Evolutionary conservation across 2,888 invertebrate genomes (phyloP).

Genomic region (Aporophyla nigra): DNA sequence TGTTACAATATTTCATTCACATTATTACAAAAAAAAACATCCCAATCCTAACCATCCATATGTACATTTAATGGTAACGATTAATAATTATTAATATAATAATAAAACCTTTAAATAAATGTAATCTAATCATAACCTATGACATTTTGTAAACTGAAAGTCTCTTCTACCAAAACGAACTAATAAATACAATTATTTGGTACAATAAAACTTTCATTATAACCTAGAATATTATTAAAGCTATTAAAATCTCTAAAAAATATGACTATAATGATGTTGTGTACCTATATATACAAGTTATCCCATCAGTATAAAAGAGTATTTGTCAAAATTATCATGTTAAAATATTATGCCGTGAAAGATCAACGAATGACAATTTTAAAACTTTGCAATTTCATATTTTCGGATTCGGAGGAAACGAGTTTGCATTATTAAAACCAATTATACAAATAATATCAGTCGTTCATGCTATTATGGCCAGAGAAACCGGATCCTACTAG

Average conservation of each 20-base stretch:
- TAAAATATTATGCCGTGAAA: conserved; percentile 46
- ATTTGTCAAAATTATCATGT: conserved; percentile 54
- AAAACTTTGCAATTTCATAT: conserved; percentile 57
- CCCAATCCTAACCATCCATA: conserved; percentile 78
- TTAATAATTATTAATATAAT: conserved; percentile 78
- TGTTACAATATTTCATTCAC: conserved; percentile 80
- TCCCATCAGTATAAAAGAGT: conserved; percentile 57
- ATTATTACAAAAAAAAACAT: conserved; percentile 77
- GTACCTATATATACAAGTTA: conserved; percentile 76
- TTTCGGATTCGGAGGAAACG: conserved; percentile 71
- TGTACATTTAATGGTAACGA: conserved; percentile 87
- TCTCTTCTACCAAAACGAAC: conserved; percentile 86
- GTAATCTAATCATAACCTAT: conserved; percentile 79
- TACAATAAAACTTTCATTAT: conserved; percentile 85
- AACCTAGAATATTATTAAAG: conserved; percentile 85
- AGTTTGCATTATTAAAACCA: conserved; percentile 57
- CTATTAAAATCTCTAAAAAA: conserved; percentile 84
- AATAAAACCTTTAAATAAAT: conserved; percentile 84
- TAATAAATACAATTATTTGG: conserved; percentile 90
- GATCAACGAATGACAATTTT: conserved; percentile 56
- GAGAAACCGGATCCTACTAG: conserved; percentile 75
- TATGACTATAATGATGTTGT: conserved; percentile 87
- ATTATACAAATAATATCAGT: conserved; percentile 74
- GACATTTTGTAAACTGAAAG: conserved; percentile 87
- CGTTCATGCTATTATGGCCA: conserved; percentile 80